Conservation (phyloP, 2,888 invertebrate genomes). For the Habrosyne pyritoides region DNA sequence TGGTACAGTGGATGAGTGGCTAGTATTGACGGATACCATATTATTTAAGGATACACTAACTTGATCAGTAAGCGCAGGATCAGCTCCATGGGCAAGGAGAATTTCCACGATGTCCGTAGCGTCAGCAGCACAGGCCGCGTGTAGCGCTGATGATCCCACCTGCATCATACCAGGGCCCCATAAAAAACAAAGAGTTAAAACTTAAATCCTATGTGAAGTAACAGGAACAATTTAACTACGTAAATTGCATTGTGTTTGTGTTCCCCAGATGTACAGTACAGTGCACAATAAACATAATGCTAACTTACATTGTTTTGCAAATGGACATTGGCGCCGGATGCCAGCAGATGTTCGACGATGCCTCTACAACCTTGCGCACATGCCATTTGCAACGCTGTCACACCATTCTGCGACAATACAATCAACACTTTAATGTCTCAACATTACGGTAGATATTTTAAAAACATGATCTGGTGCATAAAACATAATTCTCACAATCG, state of each 20-base stretch:
- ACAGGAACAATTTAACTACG: no score
- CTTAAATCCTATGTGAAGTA: no score
- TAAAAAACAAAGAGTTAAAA: not conserved
- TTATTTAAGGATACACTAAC: conserved; percentile 81
- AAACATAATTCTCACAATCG: not conserved
- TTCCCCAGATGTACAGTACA: not conserved
- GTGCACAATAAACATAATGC: not conserved
- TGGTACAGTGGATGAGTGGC: no score
- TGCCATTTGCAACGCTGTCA: conserved; percentile 87
- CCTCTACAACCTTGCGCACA: conserved; percentile 87
- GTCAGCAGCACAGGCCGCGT: conserved; percentile 89
- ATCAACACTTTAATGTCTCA: not conserved
- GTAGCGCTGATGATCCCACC: conserved; percentile 89
- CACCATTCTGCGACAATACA: conserved; percentile 82
- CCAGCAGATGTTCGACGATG: conserved; percentile 86
- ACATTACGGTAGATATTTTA: not conserved
- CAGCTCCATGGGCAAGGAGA: conserved; percentile 87
- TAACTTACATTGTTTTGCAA: conserved; percentile 86
- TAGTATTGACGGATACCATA: no score
- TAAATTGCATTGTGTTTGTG: no score
- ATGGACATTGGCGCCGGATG: conserved; percentile 85
- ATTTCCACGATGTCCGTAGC: conserved; percentile 87
- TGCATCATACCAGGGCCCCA: conserved; percentile 38
- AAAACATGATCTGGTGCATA: not conserved
- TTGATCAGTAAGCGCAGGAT: conserved; percentile 88